Evolutionary conservation across 2,888 invertebrate genomes (phyloP).

Genomic region (Ephialtes manifestator): DNA sequence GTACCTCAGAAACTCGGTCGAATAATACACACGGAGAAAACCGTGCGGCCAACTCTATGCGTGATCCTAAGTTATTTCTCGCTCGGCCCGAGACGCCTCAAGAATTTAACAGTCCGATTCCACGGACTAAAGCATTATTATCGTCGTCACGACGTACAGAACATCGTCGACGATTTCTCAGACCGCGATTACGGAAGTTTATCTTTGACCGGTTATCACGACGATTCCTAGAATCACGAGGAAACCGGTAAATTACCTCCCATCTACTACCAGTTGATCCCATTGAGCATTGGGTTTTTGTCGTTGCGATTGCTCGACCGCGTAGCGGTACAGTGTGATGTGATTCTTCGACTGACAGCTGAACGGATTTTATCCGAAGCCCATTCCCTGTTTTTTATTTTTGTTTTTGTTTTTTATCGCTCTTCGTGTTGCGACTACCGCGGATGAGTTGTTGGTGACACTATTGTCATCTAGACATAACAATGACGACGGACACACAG

Average conservation of each 20-base stretch:
- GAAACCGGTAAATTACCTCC: conserved; percentile 41
- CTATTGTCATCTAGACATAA: not conserved
- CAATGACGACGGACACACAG: conserved; percentile 70
- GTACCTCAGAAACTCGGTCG: conserved; percentile 61
- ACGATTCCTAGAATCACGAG: conserved; percentile 25
- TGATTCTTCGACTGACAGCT: conserved; percentile 31
- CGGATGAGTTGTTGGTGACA: not conserved
- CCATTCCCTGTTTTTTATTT: conserved; percentile 11
- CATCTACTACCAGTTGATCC: not conserved
- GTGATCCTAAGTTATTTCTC: conserved; percentile 45
- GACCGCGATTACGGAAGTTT: conserved; percentile 20
- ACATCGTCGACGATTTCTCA: conserved; percentile 31
- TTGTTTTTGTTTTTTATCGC: conserved; percentile 4
- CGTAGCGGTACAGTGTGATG: conserved; percentile 36
- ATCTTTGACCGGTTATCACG: conserved; percentile 26
- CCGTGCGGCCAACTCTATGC: conserved; percentile 28
- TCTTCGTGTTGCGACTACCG: not conserved
- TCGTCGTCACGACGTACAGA: not conserved
- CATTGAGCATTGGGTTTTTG: conserved; percentile 9
- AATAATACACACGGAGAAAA: conserved; percentile 34
- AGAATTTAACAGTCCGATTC: conserved; percentile 15
- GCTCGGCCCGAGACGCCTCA: conserved; percentile 41
- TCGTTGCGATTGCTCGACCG: conserved; percentile 22
- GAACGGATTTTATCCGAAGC: conserved; percentile 27
- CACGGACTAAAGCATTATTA: conserved; percentile 21